Evolutionary conservation across 2,113 vertebrate species (phyloP).

Genomic region (Hystrix brachyura): DNA sequence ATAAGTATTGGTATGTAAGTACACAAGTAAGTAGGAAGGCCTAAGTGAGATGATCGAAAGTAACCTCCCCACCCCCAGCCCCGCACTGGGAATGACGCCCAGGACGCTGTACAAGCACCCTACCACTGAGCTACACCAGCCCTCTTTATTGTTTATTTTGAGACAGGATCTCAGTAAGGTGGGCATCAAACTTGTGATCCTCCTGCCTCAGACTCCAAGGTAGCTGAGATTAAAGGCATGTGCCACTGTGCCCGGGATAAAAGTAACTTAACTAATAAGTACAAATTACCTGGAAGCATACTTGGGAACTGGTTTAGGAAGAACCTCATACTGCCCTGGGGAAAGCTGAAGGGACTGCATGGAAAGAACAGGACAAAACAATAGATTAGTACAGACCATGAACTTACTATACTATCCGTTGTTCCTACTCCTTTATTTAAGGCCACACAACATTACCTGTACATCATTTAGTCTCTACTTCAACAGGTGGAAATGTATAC

Average conservation of each 20-base stretch:
- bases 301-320: slow-evolving; percentile 85
- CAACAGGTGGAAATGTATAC: slow-evolving; percentile 39
- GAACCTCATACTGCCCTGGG: slow-evolving; percentile 87
- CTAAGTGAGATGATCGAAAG: not conserved
- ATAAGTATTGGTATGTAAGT: not conserved
- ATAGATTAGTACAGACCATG: slow-evolving; percentile 38
- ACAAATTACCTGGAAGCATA: slow-evolving; percentile 90
- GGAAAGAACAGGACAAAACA: slow-evolving; percentile 52
- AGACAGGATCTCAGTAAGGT: not conserved
- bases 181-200: not conserved
- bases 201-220: not conserved
- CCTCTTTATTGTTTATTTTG: not conserved
- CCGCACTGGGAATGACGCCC: not conserved
- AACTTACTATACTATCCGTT: not conserved
- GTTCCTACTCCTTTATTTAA: not conserved
- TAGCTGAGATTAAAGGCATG: not conserved
- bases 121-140: not conserved
- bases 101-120: not conserved
- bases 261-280: not conserved
- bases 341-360: slow-evolving; percentile 86
- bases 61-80: too few relatives aligned
- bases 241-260: not conserved
- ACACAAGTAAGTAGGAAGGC: not conserved
- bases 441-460: not conserved
- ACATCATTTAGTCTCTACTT: not conserved